Percentiles rank a stretch among this genome's conserved stretches.
Conservation (phyloP, 2,888 invertebrate species). For the Erebia epiphron region DNA sequence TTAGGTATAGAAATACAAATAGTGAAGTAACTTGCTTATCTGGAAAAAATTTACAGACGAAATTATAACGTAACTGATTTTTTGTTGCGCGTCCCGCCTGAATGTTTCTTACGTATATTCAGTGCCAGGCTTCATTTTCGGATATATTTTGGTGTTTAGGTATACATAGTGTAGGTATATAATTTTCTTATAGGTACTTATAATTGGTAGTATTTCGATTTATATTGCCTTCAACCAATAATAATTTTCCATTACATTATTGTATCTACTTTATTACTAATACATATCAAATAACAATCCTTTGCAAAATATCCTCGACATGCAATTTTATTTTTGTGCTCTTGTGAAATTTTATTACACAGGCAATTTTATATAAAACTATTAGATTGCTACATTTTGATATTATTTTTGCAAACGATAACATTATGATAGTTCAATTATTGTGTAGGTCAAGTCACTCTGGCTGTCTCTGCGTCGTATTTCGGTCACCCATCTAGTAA, state of each 20-base stretch:
- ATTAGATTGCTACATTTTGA: too few relatives aligned
- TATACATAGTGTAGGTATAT: background rate
- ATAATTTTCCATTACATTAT: background rate
- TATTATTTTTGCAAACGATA: too few relatives aligned
- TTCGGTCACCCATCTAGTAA: too few relatives aligned
- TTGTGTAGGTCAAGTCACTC: too few relatives aligned
- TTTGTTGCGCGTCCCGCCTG: background rate
- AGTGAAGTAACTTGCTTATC: background rate
- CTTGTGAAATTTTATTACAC: background rate
- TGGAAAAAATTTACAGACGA: background rate
- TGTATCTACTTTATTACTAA: background rate
- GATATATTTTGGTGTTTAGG: background rate
- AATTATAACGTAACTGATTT: conserved; percentile 5
- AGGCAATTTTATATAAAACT: too few relatives aligned
- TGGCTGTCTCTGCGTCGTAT: too few relatives aligned
- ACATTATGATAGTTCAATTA: too few relatives aligned
- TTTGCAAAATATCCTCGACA: conserved; percentile 3
- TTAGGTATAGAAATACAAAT: background rate
- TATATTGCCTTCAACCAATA: background rate
- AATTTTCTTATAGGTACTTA: background rate
- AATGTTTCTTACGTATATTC: background rate
- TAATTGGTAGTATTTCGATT: background rate
- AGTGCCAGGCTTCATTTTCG: background rate
- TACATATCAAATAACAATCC: background rate
- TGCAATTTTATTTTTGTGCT: background rate